Base-by-base conservation (phyloP, 2,888 invertebrate species). In the Apotomis betuletana region DNA sequence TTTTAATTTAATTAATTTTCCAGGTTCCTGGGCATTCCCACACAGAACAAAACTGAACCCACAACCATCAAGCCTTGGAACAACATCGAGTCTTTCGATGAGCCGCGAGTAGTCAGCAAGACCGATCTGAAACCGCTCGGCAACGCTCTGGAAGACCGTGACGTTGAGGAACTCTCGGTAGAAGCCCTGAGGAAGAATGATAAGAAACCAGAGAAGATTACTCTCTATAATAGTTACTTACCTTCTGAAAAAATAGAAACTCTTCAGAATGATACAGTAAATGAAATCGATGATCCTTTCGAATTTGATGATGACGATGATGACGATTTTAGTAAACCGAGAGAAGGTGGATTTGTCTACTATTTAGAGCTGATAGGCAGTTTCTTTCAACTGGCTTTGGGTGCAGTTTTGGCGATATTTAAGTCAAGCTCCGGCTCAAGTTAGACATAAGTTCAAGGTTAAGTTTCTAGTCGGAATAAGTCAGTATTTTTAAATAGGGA, bases 171-270 rank as follows among this genome's bases (percentile, higher is more conserved):
- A 74, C 71, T 93, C 0, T 89, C 91, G 0, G 75, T 78, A 0
- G 90, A 89, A 54, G 85, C 82, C 0, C 27, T 84, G 0, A 84
- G 79, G 36, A 90, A 85, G 75, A 62, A 67, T 0, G 85, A 85
- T 0, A 87, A 83, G 52, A 92, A 91, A 80, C 93, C 93, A 0
- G 93, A 93, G 70, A 93, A 92, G 73, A 77, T 92, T 4, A 85
- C 83, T 0, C 74, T 91, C 0, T 90, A 83, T 61, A 86, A 88
- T 0, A 89, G 81, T 49, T 89, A 90, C 68, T 76, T 90, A 60
- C 89, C 90, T 1, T 63, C 75, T 0, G 71, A 74, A 46, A 81
- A 79, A 6, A 51, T 79, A 5, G 78, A 80, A 69, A 71, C 57
- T 8, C 38, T 61, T n/a, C 3, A 55, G n/a, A 75, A 75, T 65